Conservation (phyloP, 2,888 invertebrate species). For the Platycheirus rosarum region DNA sequence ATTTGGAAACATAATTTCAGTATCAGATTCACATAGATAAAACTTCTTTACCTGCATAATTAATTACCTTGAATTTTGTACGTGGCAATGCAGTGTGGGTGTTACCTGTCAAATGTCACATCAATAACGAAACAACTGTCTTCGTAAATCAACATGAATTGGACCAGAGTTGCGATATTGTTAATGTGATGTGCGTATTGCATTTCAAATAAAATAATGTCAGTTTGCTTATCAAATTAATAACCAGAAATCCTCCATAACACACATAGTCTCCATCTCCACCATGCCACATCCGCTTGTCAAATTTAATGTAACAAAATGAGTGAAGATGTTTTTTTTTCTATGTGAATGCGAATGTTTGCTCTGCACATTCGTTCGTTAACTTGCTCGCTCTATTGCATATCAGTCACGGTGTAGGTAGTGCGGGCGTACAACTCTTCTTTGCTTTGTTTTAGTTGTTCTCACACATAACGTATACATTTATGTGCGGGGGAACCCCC, state of each 20-base stretch:
- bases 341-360: slow-evolving; percentile 26
- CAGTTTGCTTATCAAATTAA: slow-evolving; percentile 38
- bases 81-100: neutral
- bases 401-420: slow-evolving; percentile 42
- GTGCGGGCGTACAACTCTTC: slow-evolving; percentile 21
- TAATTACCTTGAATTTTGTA: slow-evolving; percentile 12
- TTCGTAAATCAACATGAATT: slow-evolving; percentile 33
- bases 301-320: slow-evolving; percentile 62
- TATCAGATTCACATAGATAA: no score
- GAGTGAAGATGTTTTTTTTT: slow-evolving; percentile 17
- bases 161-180: slow-evolving; percentile 5
- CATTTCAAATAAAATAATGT: slow-evolving; percentile 12
- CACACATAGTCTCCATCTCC: slow-evolving; percentile 34
- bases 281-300: slow-evolving; percentile 53
- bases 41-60: neutral
- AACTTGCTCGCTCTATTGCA: slow-evolving; percentile 54
- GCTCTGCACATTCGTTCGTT: slow-evolving; percentile 58
- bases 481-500: slow-evolving; percentile 51
- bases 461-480: no score
- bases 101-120: slow-evolving; percentile 40
- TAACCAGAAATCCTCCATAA: slow-evolving; percentile 36
- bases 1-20: no score
- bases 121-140: slow-evolving; percentile 36
- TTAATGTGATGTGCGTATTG: slow-evolving; percentile 6
- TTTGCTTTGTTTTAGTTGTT: slow-evolving; percentile 22